Conservation (phyloP, 2,797 vertebrate genomes). For the Amblyraja radiata region DNA sequence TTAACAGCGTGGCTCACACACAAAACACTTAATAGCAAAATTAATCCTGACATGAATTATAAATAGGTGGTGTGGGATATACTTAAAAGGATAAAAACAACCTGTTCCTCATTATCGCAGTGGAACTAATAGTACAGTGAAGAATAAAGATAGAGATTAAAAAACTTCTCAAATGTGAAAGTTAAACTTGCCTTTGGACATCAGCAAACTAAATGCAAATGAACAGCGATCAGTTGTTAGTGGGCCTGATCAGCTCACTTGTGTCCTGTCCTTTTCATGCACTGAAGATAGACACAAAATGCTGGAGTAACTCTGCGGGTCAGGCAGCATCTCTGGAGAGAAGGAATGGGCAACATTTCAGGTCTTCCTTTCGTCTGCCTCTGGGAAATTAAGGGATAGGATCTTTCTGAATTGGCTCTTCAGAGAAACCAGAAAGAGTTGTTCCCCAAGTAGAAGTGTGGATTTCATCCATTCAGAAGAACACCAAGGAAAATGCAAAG, state of each 20-base stretch:
- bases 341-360: too few relatives aligned
- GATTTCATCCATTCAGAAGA: too few relatives aligned
- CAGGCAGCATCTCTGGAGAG: too few relatives aligned
- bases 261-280: neutral
- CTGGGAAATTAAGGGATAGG: too few relatives aligned
- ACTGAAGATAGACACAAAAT: neutral
- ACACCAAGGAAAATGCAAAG: too few relatives aligned
- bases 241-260: neutral
- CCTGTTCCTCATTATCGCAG: neutral
- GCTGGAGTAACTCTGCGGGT: too few relatives aligned
- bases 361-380: too few relatives aligned
- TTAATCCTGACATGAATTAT: neutral
- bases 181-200: constrained; percentile 2
- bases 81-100: neutral
- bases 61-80: neutral
- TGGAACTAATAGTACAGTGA: neutral
- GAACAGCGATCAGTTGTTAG: neutral
- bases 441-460: too few relatives aligned
- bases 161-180: neutral
- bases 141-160: neutral
- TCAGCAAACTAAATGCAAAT: neutral
- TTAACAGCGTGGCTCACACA: neutral
- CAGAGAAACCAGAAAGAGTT: too few relatives aligned
- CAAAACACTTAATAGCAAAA: neutral
- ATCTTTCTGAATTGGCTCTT: too few relatives aligned